Evolutionary conservation across 2,113 vertebrate species (phyloP), one percentile per base, ranked within the genome.

Genomic region (Actinemys pallida): DNA sequence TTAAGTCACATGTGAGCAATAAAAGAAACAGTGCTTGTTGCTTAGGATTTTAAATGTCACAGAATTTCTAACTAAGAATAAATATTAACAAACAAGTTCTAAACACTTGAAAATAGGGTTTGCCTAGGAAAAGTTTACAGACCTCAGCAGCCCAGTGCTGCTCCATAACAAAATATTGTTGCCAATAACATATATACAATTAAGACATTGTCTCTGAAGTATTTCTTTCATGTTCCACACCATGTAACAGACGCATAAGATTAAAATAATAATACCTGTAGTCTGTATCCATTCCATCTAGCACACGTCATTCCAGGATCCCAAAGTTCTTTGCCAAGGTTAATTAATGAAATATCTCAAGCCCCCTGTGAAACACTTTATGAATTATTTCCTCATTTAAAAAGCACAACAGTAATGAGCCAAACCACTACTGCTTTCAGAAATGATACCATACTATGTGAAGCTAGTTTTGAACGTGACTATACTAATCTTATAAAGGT

Each of bases 71-170:
- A 27, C 31, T 56, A 88, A 52, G 35, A 93, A 91, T 79, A 97
- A 94, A 88, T 92, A 90, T 86, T 95, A 95, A 87, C 83, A 81
- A 88, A 83, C 24, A 87, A 25, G 88, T 62, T 90, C 82, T 84
- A 89, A 95, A 93, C 72, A 89, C 1, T 19, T 78, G 1, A 11
- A 16, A 4, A 27, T 17, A 81, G 27, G 2, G 13, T 24, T 85
- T 90, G 11, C n/a, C 72, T 90, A 78, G 79, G 35, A 94, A 96
- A 62, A 52, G 82, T 62, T 89, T 93, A 84, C 19, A 0, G 72
- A 82, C 82, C 39, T 10, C 29, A 24, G 62, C 59, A 82, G 39
- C 47, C 20, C 11, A 92, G 87, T 88, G 11, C 25, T 95, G 6
- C 53, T 90, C 92, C 81, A 93, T 95, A 96, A 93, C 6, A 72